Evolutionary conservation across 2,113 vertebrate genomes (phyloP), one percentile per base, ranked within the genome.

Genomic region (Dromas ardeola): DNA sequence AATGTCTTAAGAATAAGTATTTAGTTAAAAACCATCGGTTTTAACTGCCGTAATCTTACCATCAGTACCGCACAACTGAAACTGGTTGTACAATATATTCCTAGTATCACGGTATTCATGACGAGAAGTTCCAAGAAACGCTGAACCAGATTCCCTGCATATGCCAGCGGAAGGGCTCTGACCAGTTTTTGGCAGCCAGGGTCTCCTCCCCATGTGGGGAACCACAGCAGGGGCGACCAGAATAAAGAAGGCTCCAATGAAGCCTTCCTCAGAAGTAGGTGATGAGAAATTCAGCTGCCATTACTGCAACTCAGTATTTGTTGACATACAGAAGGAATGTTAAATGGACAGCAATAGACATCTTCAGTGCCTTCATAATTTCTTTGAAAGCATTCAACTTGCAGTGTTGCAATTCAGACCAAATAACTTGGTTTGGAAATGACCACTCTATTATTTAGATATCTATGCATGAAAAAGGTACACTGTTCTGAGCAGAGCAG

Each of bases 131-230:
- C 27, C 42, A 80, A 32, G 42, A 61, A 71, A 53, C 1, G 0
- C 26, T n/a, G 49, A 69, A 50, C 6, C 9, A 36, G 25, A 29
- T 62, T 66, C n/a, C 7, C 27, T 70, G 17, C 7, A 85, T 27
- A 17, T 32, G 14, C 7, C 26, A 62, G 23, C 3, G 8, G 32
- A 66, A 56, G 34, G 19, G 17, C 13, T 74, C 18, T 43, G 38
- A 11, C 10, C 0, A 0, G 13, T n/a, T 58, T 29, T 70, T 36
- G 23, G 14, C 25, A 67, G 38, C 5, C 43, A 53, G 17, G 13
- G 13, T 21, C 11, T 74, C 18, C 9, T 58, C 2, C 34, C 2
- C 2, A 0, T 2, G 2, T 26, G 27, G 19, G 13, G 3, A 91
- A 47, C 4, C 38, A 40, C 0, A 1, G 32, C 43, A 55, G 5